Conservation (phyloP, 2,797 vertebrate genomes). For the Pangasius djambal region DNA sequence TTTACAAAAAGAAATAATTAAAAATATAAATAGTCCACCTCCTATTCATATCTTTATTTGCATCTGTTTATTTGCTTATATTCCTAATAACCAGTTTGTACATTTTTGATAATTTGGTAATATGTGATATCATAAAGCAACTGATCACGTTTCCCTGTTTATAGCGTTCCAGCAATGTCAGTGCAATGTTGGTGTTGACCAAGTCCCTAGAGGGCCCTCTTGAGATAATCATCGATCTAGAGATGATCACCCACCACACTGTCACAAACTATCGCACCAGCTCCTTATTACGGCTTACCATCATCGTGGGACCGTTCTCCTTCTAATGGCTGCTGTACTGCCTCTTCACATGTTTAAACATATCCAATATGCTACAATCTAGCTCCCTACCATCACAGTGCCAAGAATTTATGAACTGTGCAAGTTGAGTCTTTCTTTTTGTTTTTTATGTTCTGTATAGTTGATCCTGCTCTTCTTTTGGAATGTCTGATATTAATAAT, state of each 20-base stretch:
- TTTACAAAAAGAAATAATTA: neutral
- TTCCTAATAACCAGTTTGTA: neutral
- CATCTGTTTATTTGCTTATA: neutral
- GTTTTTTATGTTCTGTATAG: constrained; percentile 11
- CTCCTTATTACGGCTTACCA: constrained; percentile 91
- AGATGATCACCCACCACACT: constrained; percentile 94
- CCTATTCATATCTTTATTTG: neutral
- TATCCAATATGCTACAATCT: constrained; percentile 69
- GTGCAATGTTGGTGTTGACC: constrained; percentile 94
- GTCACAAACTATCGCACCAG: constrained; percentile 89
- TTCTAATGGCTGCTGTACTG: constrained; percentile 78
- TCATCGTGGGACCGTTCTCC: constrained; percentile 91
- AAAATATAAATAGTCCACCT: neutral
- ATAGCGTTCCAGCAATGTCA: constrained; percentile 90
- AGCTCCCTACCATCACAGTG: constrained; percentile 51
- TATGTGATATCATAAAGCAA: neutral
- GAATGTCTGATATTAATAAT: neutral
- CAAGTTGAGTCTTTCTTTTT: constrained; percentile 9
- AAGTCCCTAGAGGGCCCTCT: constrained; percentile 87
- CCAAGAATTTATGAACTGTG: constrained; percentile 44
- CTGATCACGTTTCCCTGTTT: constrained; percentile 60
- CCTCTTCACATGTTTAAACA: constrained; percentile 69
- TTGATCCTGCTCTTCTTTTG: constrained; percentile 3
- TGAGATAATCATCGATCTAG: constrained; percentile 93
- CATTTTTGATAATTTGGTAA: neutral